Evolutionary conservation across 2,797 vertebrate genomes (phyloP).

Genomic region (Poeciliopsis turneri): DNA sequence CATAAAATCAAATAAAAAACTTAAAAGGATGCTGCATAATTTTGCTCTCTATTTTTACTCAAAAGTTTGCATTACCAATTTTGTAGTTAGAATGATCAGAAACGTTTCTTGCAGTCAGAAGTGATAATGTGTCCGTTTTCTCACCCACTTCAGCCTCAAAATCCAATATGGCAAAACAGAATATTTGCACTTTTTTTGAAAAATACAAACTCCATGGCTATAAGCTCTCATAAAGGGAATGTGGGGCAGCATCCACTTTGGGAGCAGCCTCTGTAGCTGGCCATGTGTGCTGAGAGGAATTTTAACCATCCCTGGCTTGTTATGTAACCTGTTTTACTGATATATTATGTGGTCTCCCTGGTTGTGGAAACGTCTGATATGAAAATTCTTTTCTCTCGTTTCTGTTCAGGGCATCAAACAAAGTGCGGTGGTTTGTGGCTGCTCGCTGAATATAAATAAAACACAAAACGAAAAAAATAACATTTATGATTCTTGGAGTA

Average conservation of each 20-base stretch:
- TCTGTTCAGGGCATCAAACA: neutral
- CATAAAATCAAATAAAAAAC: too few species aligned
- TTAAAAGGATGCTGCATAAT: neutral
- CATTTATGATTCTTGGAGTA: neutral
- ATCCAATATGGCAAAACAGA: neutral
- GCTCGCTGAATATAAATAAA: neutral
- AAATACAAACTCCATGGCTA: neutral
- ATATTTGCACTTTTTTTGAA: neutral
- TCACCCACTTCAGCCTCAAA: neutral
- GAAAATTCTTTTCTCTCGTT: neutral
- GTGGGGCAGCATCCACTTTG: slow-evolving; percentile 30
- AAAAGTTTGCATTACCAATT: neutral
- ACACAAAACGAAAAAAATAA: neutral
- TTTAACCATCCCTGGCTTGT: slow-evolving; percentile 41
- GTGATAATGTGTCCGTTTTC: neutral
- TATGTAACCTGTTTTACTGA: slow-evolving; percentile 55
- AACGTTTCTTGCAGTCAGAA: neutral
- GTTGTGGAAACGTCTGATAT: slow-evolving; percentile 3
- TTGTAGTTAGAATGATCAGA: neutral
- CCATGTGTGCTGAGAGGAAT: slow-evolving; percentile 45
- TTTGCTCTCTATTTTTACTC: neutral
- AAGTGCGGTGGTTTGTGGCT: neutral
- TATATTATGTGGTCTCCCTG: slow-evolving; percentile 12
- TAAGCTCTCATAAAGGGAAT: neutral
- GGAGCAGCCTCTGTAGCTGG: slow-evolving; percentile 18